Conservation (phyloP, 2,797 vertebrate species). For the Myioborus miniatus region DNA sequence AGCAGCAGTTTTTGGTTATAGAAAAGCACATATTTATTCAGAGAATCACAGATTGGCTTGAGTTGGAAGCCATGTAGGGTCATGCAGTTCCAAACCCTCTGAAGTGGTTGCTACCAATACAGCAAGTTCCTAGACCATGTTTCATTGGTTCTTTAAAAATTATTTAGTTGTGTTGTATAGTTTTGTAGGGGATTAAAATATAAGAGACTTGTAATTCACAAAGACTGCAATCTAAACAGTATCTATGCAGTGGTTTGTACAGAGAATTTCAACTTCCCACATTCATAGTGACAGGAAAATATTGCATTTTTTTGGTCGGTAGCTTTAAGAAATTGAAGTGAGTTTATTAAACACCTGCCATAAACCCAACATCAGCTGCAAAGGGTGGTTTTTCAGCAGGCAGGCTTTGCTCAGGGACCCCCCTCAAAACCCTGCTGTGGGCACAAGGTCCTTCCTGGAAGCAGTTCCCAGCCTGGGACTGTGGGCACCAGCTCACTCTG, state of each 20-base stretch:
- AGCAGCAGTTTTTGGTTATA: background rate
- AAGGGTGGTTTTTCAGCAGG: background rate
- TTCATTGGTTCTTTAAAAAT: background rate
- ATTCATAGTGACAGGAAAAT: background rate
- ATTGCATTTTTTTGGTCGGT: background rate
- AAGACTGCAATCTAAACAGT: background rate
- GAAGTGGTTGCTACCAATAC: no score
- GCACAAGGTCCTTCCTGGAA: background rate
- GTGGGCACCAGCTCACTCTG: background rate
- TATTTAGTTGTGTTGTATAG: rapidly evolving
- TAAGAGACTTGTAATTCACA: background rate
- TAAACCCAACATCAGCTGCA: background rate
- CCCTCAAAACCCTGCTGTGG: background rate
- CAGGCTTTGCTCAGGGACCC: background rate
- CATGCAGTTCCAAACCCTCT: background rate
- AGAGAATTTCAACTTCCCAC: background rate
- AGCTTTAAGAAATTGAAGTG: background rate
- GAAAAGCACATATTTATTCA: background rate
- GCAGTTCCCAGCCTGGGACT: rapidly evolving
- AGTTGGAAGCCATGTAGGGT: background rate
- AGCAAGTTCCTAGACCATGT: background rate
- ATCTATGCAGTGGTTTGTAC: background rate
- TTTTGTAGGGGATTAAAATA: background rate
- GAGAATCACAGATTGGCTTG: background rate
- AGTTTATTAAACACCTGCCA: background rate